A percentile compares a stretch with the other conserved stretches of the same genome.
These are phyloP conservation scores for Apteryx mantelli DNA, from an alignment of 2,113 vertebrate species.

Conservation along the genomic window DNA sequence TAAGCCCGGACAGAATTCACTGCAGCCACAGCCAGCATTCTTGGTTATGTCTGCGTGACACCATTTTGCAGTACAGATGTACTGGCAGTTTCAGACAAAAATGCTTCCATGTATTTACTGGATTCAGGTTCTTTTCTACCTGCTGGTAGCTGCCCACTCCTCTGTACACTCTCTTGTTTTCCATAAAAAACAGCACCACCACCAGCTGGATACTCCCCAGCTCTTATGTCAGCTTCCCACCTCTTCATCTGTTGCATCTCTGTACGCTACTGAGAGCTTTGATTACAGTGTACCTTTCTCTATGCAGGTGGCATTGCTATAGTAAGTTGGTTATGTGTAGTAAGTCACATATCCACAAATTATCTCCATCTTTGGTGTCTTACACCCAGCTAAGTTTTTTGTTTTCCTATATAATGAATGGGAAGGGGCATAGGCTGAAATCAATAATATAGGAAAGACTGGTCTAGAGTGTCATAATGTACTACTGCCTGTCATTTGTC, in stretches of 20 bases:
- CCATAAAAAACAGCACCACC: neutral
- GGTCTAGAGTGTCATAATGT: fast-evolving
- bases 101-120: neutral
- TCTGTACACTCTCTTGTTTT: neutral
- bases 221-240: neutral
- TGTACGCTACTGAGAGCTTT: neutral
- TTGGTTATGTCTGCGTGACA: neutral
- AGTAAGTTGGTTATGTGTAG: neutral
- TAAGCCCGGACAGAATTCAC: neutral
- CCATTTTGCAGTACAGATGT: neutral
- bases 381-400: neutral
- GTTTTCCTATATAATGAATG: neutral
- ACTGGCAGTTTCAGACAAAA: neutral
- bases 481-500: neutral
- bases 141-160: neutral
- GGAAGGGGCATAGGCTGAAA: neutral
- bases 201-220: neutral
- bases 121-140: neutral
- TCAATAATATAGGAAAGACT: neutral
- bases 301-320: neutral
- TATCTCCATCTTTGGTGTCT: neutral
- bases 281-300: neutral
- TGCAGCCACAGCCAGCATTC: neutral
- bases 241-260: conserved; percentile 22
- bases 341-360: neutral